phyloP scores from a whole-genome alignment of 1,140 invertebrate species.

The Drosophila kikkawai region DNA sequence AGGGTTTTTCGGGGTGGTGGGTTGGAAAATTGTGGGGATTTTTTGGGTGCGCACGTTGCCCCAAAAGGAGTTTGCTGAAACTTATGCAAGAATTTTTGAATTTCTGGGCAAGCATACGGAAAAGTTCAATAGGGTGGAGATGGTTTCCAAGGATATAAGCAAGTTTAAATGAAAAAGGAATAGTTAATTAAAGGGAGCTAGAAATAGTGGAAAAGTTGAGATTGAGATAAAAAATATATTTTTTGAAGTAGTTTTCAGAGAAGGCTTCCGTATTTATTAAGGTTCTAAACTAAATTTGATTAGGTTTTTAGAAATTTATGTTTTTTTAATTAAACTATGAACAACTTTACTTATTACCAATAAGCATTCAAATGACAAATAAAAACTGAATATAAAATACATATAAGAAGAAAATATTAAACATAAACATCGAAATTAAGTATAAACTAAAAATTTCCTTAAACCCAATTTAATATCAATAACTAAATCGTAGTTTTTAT shows the following conservation, averaged over 20 bases:
- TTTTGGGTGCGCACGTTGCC: constrained; percentile 12
- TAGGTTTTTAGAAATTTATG: not conserved
- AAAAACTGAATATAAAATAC: no score
- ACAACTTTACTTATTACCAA: no score
- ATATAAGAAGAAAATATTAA: no score
- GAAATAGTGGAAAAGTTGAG: not conserved
- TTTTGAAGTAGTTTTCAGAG: not conserved
- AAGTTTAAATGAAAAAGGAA: not conserved
- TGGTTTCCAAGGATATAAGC: constrained; percentile 6
- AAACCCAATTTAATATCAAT: no score
- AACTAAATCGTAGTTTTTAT: no score
- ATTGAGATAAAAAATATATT: not conserved
- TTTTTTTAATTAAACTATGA: not conserved
- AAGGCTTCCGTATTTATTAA: not conserved
- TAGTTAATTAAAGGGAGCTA: not conserved
- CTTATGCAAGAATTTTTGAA: constrained; percentile 68
- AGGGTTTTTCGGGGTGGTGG: constrained; percentile 10
- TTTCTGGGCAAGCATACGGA: constrained; percentile 11
- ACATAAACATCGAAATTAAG: no score
- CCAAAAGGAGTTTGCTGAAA: constrained; percentile 30
- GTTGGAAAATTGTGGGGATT: not conserved
- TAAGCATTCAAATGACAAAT: no score
- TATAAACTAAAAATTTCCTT: no score
- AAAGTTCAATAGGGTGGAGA: constrained; percentile 16
- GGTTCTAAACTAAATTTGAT: not conserved